Base-by-base conservation (phyloP, 2,888 invertebrate species). In the Hanleya hanleyi region DNA sequence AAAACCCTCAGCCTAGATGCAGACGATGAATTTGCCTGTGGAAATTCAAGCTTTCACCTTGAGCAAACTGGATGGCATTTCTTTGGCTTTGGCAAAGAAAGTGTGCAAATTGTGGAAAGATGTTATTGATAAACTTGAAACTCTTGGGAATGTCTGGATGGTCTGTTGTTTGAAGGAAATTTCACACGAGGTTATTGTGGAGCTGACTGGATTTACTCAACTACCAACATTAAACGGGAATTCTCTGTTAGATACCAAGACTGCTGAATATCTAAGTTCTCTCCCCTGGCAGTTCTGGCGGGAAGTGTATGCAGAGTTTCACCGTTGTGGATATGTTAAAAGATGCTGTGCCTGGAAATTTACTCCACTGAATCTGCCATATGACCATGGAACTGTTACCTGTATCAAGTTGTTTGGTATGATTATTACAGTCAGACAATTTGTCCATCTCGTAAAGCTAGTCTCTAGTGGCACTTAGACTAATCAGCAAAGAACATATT, bases 61-160 rank as follows among this genome's bases (percentile, higher is more conserved):
- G 36, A 7, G 33, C 37, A 64, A 64, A 37, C 38, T 64, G 18
- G 64, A 64, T 36, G 64, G 64, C n/a, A 29, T n/a, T 1, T 64
- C 64, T n/a, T 37, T 64, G 35, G 64, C 22, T 26, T 22, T 35
- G 22, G 64, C 64, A 36, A 64, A 64, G 18, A 35, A 26, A n/a
- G 64, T 64, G 3, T 64, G 64, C 29, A 35, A 18, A 26, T 26
- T 64, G 64, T 64, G 64, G 64, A 22, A 64, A 9, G 38, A 64
- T 15, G n/a, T 15, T 37, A n/a, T 35, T 26, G 26, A 18, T 12
- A 64, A 64, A 37, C 64, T 64, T 12, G 64, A 64, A 5, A 5
- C 29, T 5, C n/a, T 35, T 35, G 64, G 37, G 9, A 64, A 36
- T 35, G 36, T 64, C n/a, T 64, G 64, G 64, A 2, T 35, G 37